Evolutionary conservation across 2,888 invertebrate species (phyloP), one percentile per base, ranked within the genome.

Genomic region (Nipponacmea schrenckii): DNA sequence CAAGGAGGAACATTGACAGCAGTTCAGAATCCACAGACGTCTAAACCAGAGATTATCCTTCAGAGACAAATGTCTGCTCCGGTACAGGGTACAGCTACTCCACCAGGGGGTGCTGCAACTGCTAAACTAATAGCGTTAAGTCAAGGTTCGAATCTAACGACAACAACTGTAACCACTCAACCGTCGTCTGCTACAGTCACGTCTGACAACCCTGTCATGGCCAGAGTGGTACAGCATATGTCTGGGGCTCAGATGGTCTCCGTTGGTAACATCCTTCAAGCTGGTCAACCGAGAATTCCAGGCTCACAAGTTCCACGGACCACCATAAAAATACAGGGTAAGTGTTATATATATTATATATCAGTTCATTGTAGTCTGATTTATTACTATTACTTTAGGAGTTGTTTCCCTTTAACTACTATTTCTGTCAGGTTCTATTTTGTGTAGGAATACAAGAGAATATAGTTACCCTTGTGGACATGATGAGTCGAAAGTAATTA

Each of bases 321-420:
- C 14, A 81, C 84, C 17, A 76, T 84, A 31, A 84, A 84, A 69
- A 79, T 84, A 72, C 84, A 84, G 74, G 83, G 84, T 83, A 73
- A 65, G 70, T n/a, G n/a, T 31, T 12, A 14, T 31, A 20, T n/a
- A n/a, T n/a, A n/a, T n/a, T n/a, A n/a, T n/a, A n/a, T n/a, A n/a
- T n/a, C n/a, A n/a, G n/a, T n/a, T n/a, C n/a, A n/a, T n/a, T n/a
- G n/a, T n/a, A n/a, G n/a, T n/a, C n/a, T n/a, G n/a, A n/a, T n/a
- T n/a, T n/a, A n/a, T n/a, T n/a, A n/a, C n/a, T n/a, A n/a, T n/a
- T n/a, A n/a, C n/a, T n/a, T n/a, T n/a, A n/a, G n/a, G n/a, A n/a
- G n/a, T n/a, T n/a, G n/a, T n/a, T n/a, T n/a, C n/a, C n/a, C n/a
- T n/a, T n/a, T n/a, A n/a, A n/a, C n/a, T n/a, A n/a, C n/a, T n/a